Percentiles rank a stretch among this genome's conserved stretches.
These are phyloP conservation scores for Atta cephalotes DNA, from an alignment of 1,140 invertebrate genomes.

Conservation along the genomic window DNA sequence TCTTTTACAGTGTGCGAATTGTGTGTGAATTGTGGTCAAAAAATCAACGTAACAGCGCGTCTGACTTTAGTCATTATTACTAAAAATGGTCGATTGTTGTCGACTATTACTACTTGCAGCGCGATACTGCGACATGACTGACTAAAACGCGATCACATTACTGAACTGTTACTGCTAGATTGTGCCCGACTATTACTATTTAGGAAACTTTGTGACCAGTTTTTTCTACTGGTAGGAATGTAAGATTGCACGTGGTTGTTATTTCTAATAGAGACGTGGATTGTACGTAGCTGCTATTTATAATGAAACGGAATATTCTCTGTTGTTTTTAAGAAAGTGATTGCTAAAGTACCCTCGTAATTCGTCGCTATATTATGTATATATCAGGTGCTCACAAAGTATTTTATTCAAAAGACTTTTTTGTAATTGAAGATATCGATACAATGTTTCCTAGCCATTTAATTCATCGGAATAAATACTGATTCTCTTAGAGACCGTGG, in stretches of 20 bases:
- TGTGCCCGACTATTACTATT: conserved; percentile 12
- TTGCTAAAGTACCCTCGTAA: conserved; percentile 18
- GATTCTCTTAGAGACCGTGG: conserved; percentile 11
- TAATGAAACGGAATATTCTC: conserved; percentile 15
- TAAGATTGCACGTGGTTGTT: conserved; percentile 42
- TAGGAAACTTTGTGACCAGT: conserved; percentile 22
- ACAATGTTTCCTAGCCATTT: conserved; percentile 11
- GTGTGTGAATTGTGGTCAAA: not conserved
- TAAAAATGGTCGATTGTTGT: conserved; percentile 10
- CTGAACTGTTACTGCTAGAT: not conserved
- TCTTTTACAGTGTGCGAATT: not conserved
- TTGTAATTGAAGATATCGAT: conserved; percentile 33
- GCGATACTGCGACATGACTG: not conserved
- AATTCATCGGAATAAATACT: conserved; percentile 24
- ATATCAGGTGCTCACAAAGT: conserved; percentile 9
- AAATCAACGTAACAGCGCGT: not conserved
- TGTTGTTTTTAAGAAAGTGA: conserved; percentile 21
- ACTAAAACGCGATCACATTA: not conserved
- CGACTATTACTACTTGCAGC: conserved; percentile 9
- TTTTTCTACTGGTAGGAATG: conserved; percentile 28
- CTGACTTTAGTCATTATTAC: not conserved
- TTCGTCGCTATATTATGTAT: not conserved
- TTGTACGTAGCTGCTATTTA: conserved; percentile 42
- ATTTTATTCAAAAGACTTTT: conserved; percentile 6
- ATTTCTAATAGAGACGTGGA: conserved; percentile 36